Conservation (phyloP, 2,888 invertebrate genomes). For the Mechanitis mazaeus region DNA sequence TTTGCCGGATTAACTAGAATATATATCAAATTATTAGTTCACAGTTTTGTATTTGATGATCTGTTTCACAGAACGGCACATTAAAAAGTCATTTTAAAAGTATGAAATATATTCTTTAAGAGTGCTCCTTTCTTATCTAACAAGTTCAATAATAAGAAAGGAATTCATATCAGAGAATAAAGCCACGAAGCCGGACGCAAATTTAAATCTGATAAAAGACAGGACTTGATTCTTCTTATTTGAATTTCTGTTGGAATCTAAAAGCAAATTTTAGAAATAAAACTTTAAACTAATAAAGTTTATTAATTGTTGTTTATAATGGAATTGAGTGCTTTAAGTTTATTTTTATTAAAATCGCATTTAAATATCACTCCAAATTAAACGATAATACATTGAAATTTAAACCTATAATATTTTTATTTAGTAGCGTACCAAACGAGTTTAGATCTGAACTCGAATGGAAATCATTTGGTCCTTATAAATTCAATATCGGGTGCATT, state of each 20-base stretch:
- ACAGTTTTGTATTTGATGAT: too few relatives aligned
- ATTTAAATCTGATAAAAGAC: constrained; percentile 32
- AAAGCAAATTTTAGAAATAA: constrained; percentile 2
- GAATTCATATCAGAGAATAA: constrained; percentile 17
- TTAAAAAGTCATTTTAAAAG: too few relatives aligned
- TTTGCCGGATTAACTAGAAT: too few relatives aligned
- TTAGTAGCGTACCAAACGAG: background rate
- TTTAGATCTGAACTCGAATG: constrained; percentile 1
- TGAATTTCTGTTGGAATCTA: constrained; percentile 27
- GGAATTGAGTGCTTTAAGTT: background rate
- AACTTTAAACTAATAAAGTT: too few relatives aligned
- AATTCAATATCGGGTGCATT: constrained; percentile 23
- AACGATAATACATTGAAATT: too few relatives aligned
- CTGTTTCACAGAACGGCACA: too few relatives aligned
- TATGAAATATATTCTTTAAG: too few relatives aligned
- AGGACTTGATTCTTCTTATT: constrained; percentile 16
- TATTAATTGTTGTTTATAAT: background rate
- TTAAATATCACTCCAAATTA: too few relatives aligned
- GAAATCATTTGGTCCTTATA: constrained; percentile 18
- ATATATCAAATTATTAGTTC: too few relatives aligned
- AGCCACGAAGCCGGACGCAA: constrained; percentile 13
- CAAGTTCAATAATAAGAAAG: constrained; percentile 17
- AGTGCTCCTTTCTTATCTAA: background rate
- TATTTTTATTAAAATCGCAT: too few relatives aligned
- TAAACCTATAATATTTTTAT: too few relatives aligned